These are phyloP conservation scores for Noctua comes DNA, from an alignment of 2,888 invertebrate species.

Conservation along the genomic window DNA sequence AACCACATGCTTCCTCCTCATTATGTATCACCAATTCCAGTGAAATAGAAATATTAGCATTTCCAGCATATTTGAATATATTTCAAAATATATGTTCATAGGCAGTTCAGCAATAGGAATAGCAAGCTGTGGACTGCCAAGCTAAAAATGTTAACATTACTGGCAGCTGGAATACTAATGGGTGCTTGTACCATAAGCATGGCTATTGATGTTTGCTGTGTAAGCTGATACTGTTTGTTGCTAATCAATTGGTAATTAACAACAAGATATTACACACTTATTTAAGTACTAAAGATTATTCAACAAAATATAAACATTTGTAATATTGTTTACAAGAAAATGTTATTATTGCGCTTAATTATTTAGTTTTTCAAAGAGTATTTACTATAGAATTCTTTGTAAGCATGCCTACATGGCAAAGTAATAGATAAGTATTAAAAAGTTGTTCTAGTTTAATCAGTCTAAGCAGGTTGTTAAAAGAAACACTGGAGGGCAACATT, in stretches of 20 bases:
- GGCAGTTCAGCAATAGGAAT: conserved; percentile 47
- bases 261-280: conserved; percentile 57
- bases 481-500: not conserved
- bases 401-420: conserved; percentile 10
- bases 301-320: conserved; percentile 9
- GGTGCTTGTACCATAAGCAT: conserved; percentile 73
- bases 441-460: conserved; percentile 4
- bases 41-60: conserved; percentile 66
- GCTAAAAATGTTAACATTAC: conserved; percentile 66
- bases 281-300: conserved; percentile 1
- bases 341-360: not conserved
- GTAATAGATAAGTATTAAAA: conserved; percentile 10
- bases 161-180: conserved; percentile 48
- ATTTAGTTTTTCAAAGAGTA: conserved; percentile 13
- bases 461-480: not conserved
- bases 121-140: conserved; percentile 58
- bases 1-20: conserved; percentile 53
- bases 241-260: conserved; percentile 71
- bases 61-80: conserved; percentile 50
- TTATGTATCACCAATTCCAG: conserved; percentile 30
- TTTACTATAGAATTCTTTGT: not conserved
- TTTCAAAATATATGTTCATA: conserved; percentile 24
- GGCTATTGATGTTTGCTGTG: conserved; percentile 73
- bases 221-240: conserved; percentile 67
- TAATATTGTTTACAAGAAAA: not conserved